Evolutionary conservation across 1,140 invertebrate genomes (phyloP), one percentile per base, ranked within the genome.

Genomic region (Rhynchophorus ferrugineus): DNA sequence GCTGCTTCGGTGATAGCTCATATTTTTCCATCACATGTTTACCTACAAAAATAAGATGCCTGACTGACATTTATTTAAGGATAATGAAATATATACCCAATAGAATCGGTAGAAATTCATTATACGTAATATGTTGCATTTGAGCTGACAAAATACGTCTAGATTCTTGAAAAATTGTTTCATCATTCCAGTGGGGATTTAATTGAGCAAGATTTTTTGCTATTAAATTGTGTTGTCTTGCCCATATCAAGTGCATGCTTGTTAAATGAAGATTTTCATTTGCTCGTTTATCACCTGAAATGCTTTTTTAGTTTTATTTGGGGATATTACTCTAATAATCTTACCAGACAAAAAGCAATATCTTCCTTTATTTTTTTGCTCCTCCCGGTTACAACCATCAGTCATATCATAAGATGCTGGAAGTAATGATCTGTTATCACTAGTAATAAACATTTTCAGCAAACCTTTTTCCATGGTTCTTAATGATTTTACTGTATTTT

Each of bases 161-260:
- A 0, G 84, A 65, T 71, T 96, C 93, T 64, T 91, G 84, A 67
- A 80, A 95, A 0, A 91, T 47, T 0, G 60, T 72, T 62, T 91
- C 85, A 59, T 95, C 92, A 43, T 81, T 72, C 94, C 93, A 96
- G 29, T 77, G 65, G 0, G 87, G 83, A 75, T 96, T 95, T 1
- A 86, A 44, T 2, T 66, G 50, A 0, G 71, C 62, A 5, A 96
- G 68, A 11, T 72, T 63, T 0, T 64, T 61, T 0, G 87, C 88
- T 6, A 96, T 59, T 2, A 75, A 70, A 64, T 96, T 95, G 67
- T 97, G 92, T 58, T 94, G 83, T 0, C 92, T 73, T 2, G 83
- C 82, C 81, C 82, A 87, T 29, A 88, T 71, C 39, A 86, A 63
- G 60, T 89, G 87, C 81, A 93, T 86, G 1, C 84, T 85, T 0